These are phyloP conservation scores for Oreohelix idahoensis DNA, from an alignment of 1,140 invertebrate species.

Conservation along the genomic window DNA sequence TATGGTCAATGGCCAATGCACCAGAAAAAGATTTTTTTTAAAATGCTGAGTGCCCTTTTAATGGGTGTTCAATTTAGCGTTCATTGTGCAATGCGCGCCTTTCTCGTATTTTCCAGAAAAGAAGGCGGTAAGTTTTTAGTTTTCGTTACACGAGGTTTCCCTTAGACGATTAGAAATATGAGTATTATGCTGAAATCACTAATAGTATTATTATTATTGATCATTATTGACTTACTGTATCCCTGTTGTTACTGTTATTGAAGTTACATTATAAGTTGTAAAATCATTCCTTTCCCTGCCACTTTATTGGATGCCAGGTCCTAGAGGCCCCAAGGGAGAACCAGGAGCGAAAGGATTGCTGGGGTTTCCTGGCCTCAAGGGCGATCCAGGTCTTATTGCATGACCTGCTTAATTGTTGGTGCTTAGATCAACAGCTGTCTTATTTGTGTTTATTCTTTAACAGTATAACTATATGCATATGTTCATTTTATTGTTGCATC, in stretches of 20 bases:
- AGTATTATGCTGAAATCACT: not conserved
- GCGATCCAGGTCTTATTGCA: constrained; percentile 6
- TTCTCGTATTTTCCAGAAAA: too few relatives aligned
- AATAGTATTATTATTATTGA: not conserved
- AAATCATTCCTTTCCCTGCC: not conserved
- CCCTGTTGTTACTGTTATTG: not conserved
- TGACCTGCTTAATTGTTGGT: not conserved
- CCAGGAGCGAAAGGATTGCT: constrained; percentile 4
- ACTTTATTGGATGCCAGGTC: not conserved
- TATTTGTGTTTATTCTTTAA: not conserved
- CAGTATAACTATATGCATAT: too few relatives aligned
- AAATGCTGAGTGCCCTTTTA: too few relatives aligned
- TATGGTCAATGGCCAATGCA: too few relatives aligned
- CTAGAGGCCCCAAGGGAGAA: constrained; percentile 20
- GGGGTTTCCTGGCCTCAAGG: constrained; percentile 19
- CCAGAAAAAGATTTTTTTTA: too few relatives aligned
- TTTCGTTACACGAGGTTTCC: too few relatives aligned
- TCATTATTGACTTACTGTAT: not conserved
- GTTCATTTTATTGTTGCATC: too few relatives aligned
- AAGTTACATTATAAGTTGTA: not conserved
- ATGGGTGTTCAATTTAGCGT: too few relatives aligned
- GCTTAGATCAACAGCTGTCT: not conserved
- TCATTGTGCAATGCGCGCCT: too few relatives aligned
- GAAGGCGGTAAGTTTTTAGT: too few relatives aligned
- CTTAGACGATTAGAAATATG: not conserved